Conservation (phyloP, 2,888 invertebrate species). For the Penaeus monodon region DNA sequence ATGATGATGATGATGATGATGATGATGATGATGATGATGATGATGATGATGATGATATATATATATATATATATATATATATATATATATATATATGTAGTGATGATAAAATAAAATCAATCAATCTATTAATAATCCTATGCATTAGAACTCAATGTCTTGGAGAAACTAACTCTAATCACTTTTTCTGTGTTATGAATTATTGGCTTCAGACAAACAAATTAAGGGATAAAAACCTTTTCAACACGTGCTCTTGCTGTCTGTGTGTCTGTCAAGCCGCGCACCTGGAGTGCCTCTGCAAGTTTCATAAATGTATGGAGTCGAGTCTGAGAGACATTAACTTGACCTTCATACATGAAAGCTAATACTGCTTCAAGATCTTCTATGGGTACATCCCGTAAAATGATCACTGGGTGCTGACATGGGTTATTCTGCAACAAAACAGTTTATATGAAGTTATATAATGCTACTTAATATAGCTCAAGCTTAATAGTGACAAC, state of each 20-base stretch:
- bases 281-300: conserved; percentile 87
- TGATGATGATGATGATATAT: too few species aligned
- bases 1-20: too few species aligned
- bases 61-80: too few species aligned
- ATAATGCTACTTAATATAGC: too few species aligned
- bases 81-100: too few species aligned
- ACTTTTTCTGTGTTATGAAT: not conserved
- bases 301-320: conserved; percentile 87
- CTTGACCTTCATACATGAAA: conserved; percentile 94
- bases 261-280: conserved; percentile 81
- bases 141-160: too few species aligned
- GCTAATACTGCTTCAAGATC: conserved; percentile 89
- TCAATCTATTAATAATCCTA: too few species aligned
- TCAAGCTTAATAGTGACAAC: too few species aligned
- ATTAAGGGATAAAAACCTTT: conserved; percentile 27
- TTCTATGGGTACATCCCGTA: conserved; percentile 86
- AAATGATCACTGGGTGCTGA: conserved; percentile 89
- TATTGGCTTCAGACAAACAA: not conserved
- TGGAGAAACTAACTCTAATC: not conserved
- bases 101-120: too few species aligned
- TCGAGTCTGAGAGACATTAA: conserved; percentile 89
- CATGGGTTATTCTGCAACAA: conserved; percentile 83
- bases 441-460: not conserved
- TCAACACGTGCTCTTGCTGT: conserved; percentile 38
- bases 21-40: too few species aligned